Conservation (phyloP, 1,140 invertebrate genomes). For the Heterodera carotae region DNA sequence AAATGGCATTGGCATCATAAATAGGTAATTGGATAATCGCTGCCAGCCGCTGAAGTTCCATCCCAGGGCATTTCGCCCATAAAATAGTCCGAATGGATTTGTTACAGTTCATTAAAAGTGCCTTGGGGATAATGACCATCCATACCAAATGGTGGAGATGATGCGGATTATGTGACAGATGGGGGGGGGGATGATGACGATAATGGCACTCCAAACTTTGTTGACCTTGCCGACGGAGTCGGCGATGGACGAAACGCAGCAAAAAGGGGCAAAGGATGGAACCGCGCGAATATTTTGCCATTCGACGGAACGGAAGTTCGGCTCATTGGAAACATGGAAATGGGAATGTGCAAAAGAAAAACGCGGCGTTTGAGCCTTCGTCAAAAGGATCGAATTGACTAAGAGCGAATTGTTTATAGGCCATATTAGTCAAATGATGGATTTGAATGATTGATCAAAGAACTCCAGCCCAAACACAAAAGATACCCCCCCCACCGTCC, state of each 20-base stretch:
- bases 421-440: no score
- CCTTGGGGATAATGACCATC: no score
- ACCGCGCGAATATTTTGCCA: neutral
- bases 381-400: no score
- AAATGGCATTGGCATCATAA: neutral
- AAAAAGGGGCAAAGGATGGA: neutral
- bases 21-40: neutral
- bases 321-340: neutral
- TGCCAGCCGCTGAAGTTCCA: neutral
- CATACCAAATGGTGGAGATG: no score
- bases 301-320: neutral
- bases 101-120: neutral
- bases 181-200: neutral
- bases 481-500: no score
- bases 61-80: neutral
- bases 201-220: neutral
- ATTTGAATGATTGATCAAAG: no score
- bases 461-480: no score
- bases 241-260: neutral
- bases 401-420: no score
- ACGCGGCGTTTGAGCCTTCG: no score
- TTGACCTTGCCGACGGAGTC: neutral
- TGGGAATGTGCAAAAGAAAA: no score
- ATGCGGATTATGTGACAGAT: neutral
- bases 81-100: neutral